phyloP scores from a whole-genome alignment of 2,113 vertebrate genomes.

The Tricholaema leucomelas region DNA sequence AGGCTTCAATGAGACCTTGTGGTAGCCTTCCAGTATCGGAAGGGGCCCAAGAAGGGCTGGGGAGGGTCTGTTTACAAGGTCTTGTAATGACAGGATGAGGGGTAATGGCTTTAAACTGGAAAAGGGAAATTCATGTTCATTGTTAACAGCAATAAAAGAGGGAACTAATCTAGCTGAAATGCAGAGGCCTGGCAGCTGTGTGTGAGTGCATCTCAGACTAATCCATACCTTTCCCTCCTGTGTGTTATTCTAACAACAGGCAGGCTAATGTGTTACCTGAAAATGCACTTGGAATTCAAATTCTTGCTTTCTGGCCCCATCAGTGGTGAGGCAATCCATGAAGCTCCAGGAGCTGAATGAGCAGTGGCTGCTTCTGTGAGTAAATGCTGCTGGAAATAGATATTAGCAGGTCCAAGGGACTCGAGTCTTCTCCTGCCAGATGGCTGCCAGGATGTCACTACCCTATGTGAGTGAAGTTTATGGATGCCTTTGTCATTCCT shows the following conservation, averaged over 20 bases:
- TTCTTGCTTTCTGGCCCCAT: neutral
- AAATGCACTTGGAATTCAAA: neutral
- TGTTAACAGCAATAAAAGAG: neutral
- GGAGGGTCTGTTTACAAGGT: too few species aligned
- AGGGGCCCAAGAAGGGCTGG: too few species aligned
- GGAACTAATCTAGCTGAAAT: neutral
- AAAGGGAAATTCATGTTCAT: neutral
- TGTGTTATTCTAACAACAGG: neutral
- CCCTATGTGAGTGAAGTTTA: neutral
- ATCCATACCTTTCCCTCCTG: neutral
- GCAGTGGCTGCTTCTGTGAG: neutral
- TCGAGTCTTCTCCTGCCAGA: conserved; percentile 6
- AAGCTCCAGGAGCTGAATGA: neutral
- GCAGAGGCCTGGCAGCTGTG: neutral
- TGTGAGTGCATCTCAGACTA: neutral
- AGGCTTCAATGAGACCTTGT: too few species aligned
- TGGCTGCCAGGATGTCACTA: conserved; percentile 23
- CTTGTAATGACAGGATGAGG: too few species aligned
- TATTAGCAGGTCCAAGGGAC: conserved; percentile 25
- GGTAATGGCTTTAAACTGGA: too few species aligned
- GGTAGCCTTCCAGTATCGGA: too few species aligned
- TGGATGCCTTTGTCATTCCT: neutral
- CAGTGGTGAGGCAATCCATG: neutral
- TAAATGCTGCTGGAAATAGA: conserved; percentile 26
- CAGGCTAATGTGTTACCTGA: neutral